Evolutionary conservation across 2,888 invertebrate species (phyloP).

Genomic region (Marasmarcha lunaedactyla): DNA sequence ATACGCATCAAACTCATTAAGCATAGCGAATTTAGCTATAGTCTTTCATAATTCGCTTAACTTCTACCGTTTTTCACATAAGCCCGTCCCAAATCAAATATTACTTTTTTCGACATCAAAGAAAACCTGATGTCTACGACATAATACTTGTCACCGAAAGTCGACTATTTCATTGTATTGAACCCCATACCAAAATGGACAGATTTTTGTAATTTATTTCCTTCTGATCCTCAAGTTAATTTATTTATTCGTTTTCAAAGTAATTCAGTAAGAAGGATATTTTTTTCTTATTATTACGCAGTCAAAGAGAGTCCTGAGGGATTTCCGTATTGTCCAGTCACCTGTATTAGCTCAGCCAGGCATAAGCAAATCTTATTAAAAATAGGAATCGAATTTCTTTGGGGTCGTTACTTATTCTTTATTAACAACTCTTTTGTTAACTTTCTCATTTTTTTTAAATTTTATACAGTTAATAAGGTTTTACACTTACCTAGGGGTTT

Average conservation of each 20-base stretch:
- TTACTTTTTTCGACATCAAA: no score
- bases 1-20: no score
- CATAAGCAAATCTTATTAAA: constrained; percentile 60
- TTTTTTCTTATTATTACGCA: constrained; percentile 64
- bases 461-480: neutral
- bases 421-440: constrained; percentile 34
- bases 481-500: neutral
- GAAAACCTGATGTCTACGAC: constrained; percentile 29
- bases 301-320: constrained; percentile 50
- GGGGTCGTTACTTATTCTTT: constrained; percentile 34
- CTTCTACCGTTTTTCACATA: no score
- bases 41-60: no score
- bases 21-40: no score
- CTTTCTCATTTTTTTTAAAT: constrained; percentile 2
- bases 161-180: constrained; percentile 42
- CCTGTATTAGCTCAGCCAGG: constrained; percentile 51
- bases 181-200: constrained; percentile 46
- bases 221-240: constrained; percentile 42
- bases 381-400: constrained; percentile 53
- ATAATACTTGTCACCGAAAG: constrained; percentile 46
- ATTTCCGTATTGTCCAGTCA: constrained; percentile 48
- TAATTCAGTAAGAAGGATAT: constrained; percentile 42
- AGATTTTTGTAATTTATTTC: constrained; percentile 41
- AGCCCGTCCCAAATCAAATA: no score
- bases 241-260: constrained; percentile 61